phyloP scores from a whole-genome alignment of 1,140 invertebrate species.

The Eurosta solidaginis region DNA sequence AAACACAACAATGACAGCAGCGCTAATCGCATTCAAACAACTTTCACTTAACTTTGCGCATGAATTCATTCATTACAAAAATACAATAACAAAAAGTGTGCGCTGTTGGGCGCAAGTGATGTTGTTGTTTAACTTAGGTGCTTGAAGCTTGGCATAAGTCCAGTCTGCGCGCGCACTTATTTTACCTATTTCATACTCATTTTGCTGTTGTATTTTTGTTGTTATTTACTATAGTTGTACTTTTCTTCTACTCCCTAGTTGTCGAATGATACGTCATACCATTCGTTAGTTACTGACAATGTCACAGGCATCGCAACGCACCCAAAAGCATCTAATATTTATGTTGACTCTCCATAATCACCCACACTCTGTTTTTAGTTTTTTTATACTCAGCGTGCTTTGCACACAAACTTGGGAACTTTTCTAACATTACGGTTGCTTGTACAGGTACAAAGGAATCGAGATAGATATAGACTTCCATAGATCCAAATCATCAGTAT shows the following conservation, averaged over 20 bases:
- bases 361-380: background rate
- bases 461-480: too few species aligned
- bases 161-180: background rate
- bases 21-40: conserved; percentile 56
- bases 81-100: background rate
- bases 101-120: background rate
- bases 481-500: too few species aligned
- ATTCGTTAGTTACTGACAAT: background rate
- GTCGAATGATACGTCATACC: background rate
- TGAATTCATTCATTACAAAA: conserved; percentile 44
- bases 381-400: too few species aligned
- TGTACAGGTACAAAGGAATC: too few species aligned
- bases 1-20: conserved; percentile 35
- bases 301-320: background rate
- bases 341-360: background rate
- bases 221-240: background rate
- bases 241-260: background rate
- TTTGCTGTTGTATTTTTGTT: background rate
- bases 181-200: background rate
- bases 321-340: background rate
- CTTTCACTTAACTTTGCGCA: conserved; percentile 52
- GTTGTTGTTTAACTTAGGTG: background rate
- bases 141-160: background rate
- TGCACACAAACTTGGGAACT: too few species aligned
- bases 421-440: too few species aligned